A percentile compares a stretch with the other conserved stretches of the same genome.
These are phyloP conservation scores for Ephestia elutella DNA, from an alignment of 1,140 invertebrate species.

Conservation along the genomic window DNA sequence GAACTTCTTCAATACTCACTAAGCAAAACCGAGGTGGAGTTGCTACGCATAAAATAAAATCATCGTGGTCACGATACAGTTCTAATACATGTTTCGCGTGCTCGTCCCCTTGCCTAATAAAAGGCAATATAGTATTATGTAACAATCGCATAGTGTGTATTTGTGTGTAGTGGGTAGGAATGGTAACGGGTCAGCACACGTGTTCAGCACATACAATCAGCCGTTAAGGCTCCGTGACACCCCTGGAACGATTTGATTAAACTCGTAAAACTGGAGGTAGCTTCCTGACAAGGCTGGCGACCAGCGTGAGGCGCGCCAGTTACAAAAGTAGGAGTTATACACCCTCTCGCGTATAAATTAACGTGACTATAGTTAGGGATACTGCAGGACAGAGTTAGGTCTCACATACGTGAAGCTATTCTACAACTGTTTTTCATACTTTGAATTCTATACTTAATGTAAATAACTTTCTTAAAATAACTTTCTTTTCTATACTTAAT, in stretches of 20 bases:
- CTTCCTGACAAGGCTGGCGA: constrained; percentile 31
- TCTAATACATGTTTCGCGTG: constrained; percentile 46
- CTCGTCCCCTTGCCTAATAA: constrained; percentile 29
- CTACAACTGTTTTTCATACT: too few relatives aligned
- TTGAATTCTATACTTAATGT: too few relatives aligned
- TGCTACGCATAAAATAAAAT: not conserved
- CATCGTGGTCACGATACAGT: constrained; percentile 14
- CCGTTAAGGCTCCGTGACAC: constrained; percentile 48
- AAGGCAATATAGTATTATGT: constrained; percentile 30
- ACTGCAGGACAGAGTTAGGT: not conserved
- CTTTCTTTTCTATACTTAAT: too few relatives aligned
- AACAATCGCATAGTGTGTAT: constrained; percentile 26
- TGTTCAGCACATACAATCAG: constrained; percentile 42
- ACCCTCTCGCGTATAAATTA: constrained; percentile 28
- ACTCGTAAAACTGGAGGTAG: constrained; percentile 56
- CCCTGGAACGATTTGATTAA: constrained; percentile 64
- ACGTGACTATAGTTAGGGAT: not conserved
- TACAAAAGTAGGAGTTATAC: constrained; percentile 59
- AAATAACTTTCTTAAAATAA: too few relatives aligned
- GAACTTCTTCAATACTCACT: not conserved
- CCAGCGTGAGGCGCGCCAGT: constrained; percentile 21
- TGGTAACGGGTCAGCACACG: constrained; percentile 42
- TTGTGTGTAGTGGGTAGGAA: constrained; percentile 23
- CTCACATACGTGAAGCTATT: too few relatives aligned
- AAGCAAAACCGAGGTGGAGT: not conserved